A percentile compares a stretch with the other conserved stretches of the same genome.
Conservation (phyloP, 2,113 vertebrate genomes). For the Thalassoma bifasciatum region DNA sequence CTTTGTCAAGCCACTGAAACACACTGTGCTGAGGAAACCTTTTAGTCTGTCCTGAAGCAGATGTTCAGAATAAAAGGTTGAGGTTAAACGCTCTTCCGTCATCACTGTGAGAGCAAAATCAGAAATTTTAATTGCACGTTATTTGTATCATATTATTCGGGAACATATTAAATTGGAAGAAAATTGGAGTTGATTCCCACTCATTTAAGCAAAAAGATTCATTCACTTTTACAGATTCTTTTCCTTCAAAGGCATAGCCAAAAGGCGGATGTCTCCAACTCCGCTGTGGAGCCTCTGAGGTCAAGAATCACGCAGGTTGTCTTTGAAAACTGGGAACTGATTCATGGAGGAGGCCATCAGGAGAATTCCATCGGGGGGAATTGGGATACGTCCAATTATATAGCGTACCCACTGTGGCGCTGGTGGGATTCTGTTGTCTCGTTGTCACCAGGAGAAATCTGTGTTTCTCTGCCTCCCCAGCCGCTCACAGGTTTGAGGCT, state of each 20-base stretch:
- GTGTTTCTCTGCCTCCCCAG: conserved; percentile 56
- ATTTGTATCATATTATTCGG: background rate
- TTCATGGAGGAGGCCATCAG: conserved; percentile 4
- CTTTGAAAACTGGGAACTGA: conserved; percentile 4
- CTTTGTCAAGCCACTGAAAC: too few relatives aligned
- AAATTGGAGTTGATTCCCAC: background rate
- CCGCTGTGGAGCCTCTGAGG: conserved; percentile 2
- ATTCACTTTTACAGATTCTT: background rate
- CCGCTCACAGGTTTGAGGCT: conserved; percentile 63
- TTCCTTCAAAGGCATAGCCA: background rate
- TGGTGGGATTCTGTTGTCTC: conserved; percentile 56
- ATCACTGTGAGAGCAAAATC: background rate
- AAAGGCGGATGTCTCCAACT: background rate
- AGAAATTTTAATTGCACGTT: background rate
- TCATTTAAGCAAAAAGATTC: background rate
- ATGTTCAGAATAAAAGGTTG: background rate
- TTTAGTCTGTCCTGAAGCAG: background rate
- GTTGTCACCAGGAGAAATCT: conserved; percentile 66
- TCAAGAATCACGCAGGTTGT: conserved; percentile 30
- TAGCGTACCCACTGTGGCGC: conserved; percentile 26
- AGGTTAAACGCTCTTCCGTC: too few relatives aligned
- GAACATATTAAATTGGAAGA: background rate
- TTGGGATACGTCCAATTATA: conserved; percentile 67
- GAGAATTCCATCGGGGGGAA: conserved; percentile 27
- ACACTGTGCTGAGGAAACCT: too few relatives aligned